Evolutionary conservation across 1,140 invertebrate genomes (phyloP), one percentile per base, ranked within the genome.

Genomic region (Drosophila baimaii): DNA sequence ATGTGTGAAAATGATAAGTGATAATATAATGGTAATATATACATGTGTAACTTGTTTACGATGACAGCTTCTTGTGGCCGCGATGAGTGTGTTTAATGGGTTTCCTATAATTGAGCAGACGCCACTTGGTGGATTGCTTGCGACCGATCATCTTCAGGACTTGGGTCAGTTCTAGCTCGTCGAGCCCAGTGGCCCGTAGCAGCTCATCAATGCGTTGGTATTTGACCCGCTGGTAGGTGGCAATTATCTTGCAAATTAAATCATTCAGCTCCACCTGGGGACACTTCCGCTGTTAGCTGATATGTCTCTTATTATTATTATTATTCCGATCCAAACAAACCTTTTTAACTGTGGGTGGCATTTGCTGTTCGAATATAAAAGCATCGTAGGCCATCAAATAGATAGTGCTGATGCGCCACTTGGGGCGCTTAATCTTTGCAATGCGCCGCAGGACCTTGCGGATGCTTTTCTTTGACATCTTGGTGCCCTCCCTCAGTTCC

Each of bases 51-150:
- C n/a, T n/a, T n/a, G n/a, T n/a, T n/a, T n/a, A n/a, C n/a, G n/a
- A n/a, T n/a, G n/a, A 23, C 3, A n/a, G n/a, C 43, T 2, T 47
- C 12, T 47, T 33, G 33, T 71, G 39, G 1, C 70, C 66, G 4
- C 70, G 55, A 15, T 74, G 56, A 2, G 23, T 37, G 41, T 71
- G 70, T 1, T 17, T n/a, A 0, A 39, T 10, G 4, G 71, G 71
- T 15, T 74, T 74, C 56, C 27, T 15, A 12, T 74, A 74, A 33
- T 0, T 23, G 15, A 55, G 15, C 17, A 74, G 56, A 3, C 71
- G 71, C 71, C 71, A 74, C 29, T 74, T 74, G 15, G 66, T 62
- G 15, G 66, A 47, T 13, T 39, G 31, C 23, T 74, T 74, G 2
- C 49, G 31, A 4, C 71, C 71, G 25, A 74, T 74, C 39, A 25